Conservation (phyloP, 2,113 vertebrate species). For the Hippocampus comes region DNA sequence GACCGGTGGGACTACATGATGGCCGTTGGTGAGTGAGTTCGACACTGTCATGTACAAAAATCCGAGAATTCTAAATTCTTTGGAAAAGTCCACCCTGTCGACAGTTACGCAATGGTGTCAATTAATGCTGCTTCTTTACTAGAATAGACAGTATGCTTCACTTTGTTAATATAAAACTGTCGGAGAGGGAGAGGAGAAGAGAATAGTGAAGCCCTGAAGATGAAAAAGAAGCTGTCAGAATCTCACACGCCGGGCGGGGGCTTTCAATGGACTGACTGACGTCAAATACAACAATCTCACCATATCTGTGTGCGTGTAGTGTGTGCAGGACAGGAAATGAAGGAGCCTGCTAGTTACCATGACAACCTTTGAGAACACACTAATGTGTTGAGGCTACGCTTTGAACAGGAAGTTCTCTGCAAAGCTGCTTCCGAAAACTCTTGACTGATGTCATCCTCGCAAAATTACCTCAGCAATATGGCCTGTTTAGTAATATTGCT, state of each 20-base stretch:
- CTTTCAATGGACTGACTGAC: conserved; percentile 12
- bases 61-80: neutral
- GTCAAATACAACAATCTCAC: neutral
- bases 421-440: conserved; percentile 20
- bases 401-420: conserved; percentile 19
- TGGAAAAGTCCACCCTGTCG: neutral
- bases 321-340: conserved; percentile 18
- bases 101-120: neutral
- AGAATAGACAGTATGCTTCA: neutral
- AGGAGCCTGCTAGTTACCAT: conserved; percentile 26
- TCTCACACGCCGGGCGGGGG: neutral
- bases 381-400: conserved; percentile 6
- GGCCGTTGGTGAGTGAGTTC: conserved; percentile 85
- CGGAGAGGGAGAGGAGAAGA: conserved; percentile 10
- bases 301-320: neutral
- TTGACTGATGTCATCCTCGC: neutral
- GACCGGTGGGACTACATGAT: conserved; percentile 99
- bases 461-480: conserved; percentile 9
- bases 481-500: conserved; percentile 12
- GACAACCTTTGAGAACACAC: conserved; percentile 31
- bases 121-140: neutral
- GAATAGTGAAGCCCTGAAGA: conserved; percentile 30
- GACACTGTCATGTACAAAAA: neutral
- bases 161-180: neutral
- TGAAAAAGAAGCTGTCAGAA: conserved; percentile 29